Conservation (phyloP, 2,797 vertebrate genomes). For the Protosalanx chinensis region DNA sequence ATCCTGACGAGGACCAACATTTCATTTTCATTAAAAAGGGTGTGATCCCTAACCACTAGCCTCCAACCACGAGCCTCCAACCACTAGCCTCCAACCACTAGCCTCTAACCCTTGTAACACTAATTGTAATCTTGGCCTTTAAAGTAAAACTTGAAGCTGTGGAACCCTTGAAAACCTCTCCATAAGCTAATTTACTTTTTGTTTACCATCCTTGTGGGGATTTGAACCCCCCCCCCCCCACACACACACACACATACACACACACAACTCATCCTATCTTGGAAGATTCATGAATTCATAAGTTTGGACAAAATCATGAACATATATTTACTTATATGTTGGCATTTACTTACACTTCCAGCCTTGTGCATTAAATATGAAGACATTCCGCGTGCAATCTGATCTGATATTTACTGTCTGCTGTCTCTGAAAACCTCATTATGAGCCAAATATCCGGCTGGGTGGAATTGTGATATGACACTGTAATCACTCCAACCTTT, state of each 20-base stretch:
- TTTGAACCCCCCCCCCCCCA: not conserved
- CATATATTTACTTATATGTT: conserved; percentile 32
- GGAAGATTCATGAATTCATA: conserved; percentile 2
- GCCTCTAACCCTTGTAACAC: too few relatives aligned
- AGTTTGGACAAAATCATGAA: conserved; percentile 30
- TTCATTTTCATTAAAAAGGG: too few relatives aligned
- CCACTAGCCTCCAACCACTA: too few relatives aligned
- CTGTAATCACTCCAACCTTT: conserved; percentile 39
- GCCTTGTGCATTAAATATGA: conserved; percentile 20
- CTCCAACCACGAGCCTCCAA: too few relatives aligned
- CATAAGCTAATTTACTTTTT: too few relatives aligned
- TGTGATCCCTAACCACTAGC: too few relatives aligned
- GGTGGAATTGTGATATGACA: conserved; percentile 29
- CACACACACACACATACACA: conserved; percentile 5
- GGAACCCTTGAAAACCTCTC: too few relatives aligned
- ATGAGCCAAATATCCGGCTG: conserved; percentile 24
- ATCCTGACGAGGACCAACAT: too few relatives aligned
- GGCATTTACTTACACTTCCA: conserved; percentile 25
- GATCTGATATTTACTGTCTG: conserved; percentile 15
- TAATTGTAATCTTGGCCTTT: too few relatives aligned
- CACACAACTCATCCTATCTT: not conserved
- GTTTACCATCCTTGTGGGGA: too few relatives aligned
- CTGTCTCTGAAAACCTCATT: conserved; percentile 41
- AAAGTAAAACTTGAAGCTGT: too few relatives aligned
- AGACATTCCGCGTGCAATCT: conserved; percentile 3